These are phyloP conservation scores for Cuculus canorus DNA, from an alignment of 2,797 vertebrate species.

Conservation along the genomic window DNA sequence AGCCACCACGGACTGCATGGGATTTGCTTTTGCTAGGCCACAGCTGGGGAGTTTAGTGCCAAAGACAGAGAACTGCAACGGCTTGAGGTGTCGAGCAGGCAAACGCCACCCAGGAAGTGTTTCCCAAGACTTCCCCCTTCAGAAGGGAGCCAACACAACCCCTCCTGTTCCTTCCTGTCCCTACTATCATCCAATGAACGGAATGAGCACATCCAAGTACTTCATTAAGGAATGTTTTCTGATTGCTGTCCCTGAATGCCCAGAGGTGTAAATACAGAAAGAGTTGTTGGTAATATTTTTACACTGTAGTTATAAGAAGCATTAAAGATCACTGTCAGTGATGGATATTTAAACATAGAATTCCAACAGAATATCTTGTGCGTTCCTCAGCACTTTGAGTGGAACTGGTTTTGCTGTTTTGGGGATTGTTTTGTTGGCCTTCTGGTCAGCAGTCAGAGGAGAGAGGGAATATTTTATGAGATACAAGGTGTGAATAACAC, in stretches of 20 bases:
- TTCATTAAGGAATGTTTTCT: not conserved
- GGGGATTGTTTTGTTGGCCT: not conserved
- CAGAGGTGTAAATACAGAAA: not conserved
- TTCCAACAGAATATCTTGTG: not conserved
- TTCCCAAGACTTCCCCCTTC: not conserved
- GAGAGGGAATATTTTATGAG: not conserved
- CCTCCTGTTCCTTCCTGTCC: not conserved
- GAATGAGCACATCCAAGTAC: not conserved
- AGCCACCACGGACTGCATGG: no score
- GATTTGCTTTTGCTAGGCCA: no score
- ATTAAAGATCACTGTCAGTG: not conserved
- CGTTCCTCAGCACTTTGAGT: not conserved
- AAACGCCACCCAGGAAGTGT: not conserved
- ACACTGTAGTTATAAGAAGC: not conserved
- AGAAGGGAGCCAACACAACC: not conserved
- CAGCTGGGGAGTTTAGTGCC: no score
- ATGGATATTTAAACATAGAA: not conserved
- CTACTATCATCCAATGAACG: fast-evolving
- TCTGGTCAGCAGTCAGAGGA: not conserved
- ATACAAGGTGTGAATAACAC: not conserved
- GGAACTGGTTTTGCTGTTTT: not conserved
- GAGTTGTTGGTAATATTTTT: not conserved
- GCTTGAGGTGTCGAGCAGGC: not conserved
- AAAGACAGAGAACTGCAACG: no score
- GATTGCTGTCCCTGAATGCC: not conserved